phyloP scores from a whole-genome alignment of 2,888 invertebrate species.

The Disparrhopalites patrizii region DNA sequence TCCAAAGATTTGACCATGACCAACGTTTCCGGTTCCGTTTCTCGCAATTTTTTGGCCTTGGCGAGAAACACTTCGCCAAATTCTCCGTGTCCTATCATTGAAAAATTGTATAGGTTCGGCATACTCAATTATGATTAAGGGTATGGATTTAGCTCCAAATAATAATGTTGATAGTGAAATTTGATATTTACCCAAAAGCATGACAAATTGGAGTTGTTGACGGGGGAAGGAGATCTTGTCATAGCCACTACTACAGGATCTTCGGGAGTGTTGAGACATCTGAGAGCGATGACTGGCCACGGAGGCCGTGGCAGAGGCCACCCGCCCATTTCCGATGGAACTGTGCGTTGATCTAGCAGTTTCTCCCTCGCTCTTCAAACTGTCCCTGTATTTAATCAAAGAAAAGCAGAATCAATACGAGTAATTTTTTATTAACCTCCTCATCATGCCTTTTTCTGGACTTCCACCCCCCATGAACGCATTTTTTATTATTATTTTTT shows the following conservation, averaged over 20 bases:
- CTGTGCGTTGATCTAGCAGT: constrained; percentile 46
- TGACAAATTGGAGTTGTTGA: constrained; percentile 62
- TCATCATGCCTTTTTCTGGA: too few relatives aligned
- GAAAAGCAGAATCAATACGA: not conserved
- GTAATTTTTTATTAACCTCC: not conserved
- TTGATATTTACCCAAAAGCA: constrained; percentile 54
- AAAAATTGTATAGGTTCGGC: too few relatives aligned
- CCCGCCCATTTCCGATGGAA: constrained; percentile 37
- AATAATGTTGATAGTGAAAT: not conserved
- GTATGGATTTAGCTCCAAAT: too few relatives aligned
- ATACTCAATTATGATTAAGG: too few relatives aligned
- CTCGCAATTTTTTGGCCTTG: constrained; percentile 54
- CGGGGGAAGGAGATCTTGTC: constrained; percentile 74
- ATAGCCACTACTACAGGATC: constrained; percentile 56
- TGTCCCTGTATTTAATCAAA: constrained; percentile 29
- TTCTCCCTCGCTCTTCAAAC: constrained; percentile 46
- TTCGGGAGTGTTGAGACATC: constrained; percentile 57
- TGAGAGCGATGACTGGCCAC: constrained; percentile 44
- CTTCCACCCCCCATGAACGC: too few relatives aligned
- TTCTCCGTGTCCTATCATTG: constrained; percentile 80
- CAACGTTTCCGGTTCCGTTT: constrained; percentile 50
- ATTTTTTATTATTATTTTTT: constrained; percentile 49
- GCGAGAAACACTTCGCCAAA: constrained; percentile 88
- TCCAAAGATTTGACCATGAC: constrained; percentile 74
- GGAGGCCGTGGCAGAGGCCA: constrained; percentile 45